Base-by-base conservation (phyloP, 2,888 invertebrate species). In the Trissoscelio sp. region DNA sequence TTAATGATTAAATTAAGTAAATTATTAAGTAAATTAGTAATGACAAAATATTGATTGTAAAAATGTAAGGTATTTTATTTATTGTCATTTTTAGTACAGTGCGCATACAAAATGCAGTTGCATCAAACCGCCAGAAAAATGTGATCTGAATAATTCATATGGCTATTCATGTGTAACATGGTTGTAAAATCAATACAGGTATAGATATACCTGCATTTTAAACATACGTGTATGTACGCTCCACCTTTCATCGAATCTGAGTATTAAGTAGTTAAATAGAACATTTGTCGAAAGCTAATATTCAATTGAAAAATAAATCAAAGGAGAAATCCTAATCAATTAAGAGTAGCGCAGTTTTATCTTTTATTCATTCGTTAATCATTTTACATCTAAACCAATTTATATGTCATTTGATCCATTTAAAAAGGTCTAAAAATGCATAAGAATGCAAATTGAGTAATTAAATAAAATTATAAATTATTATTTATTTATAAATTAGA, bases 241-340 rank as follows among this genome's bases (percentile, higher is more conserved):
- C 34, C 11, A 2, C 7, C 34, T 16, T 46, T 4, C 16, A 20
- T 7, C 55, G 18, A 0, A 31, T 55, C 16, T n/a, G 28, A 51
- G 16, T 51, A 51, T 28, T 55, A 9, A 55, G 20, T 6, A 44
- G 18, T 18, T n/a, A 44, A 44, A 58, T 42, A 37, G 24, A 58
- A 22, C 39, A 24, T 6, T 42, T 20, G 42, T 14, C 6, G 11
- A 58, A 58, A 58, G 28, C 14, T 24, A 39, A 44, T 14, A 12
- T 44, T 20, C 12, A 20, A 24, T 18, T 5, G n/a, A 44, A n/a
- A 37, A 57, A 31, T 22, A 12, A 46, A 31, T 28, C 28, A 46
- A 48, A 48, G 34, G 37, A 64, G 22, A 39, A 18, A 51, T 53
- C 11, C 22, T 44, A 64, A 31, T 64, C 28, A 62, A 46, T 64